Evolutionary conservation across 2,888 invertebrate species (phyloP), one percentile per base, ranked within the genome.

Genomic region (Nomada lathburiana): DNA sequence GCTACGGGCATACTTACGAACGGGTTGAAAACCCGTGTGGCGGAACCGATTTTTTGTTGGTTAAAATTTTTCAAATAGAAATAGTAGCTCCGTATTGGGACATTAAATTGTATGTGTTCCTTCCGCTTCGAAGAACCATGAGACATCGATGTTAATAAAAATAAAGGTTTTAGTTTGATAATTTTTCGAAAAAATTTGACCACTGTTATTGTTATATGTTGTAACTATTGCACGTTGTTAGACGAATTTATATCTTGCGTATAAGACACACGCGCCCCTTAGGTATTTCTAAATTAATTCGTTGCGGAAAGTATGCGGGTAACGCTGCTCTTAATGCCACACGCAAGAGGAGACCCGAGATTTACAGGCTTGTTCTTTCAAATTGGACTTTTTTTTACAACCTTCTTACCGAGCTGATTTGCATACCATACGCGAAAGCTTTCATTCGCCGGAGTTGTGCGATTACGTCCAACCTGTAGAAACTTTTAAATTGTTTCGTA

Each of bases 391-490:
- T 42, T 67, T 67, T 55, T 55, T 65, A 65, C 36, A 26, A 20
- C 63, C 9, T 42, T n/a, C 50, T 18, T 52, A 10, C 47, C 7
- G 57, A 26, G 7, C 36, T 7, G 44, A 47, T 59, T 69, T 29
- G 47, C 59, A 60, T 50, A 29, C 20, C 29, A 26, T 50, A 29
- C 16, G 29, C n/a, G 36, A 59, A 69, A 23, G 44, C 23, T 20
- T 50, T 60, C 60, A 70, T 60, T n/a, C 20, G 10, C 10, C 29
- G 9, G 11, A 29, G 20, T 59, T 70, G 29, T 50, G 50, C 26
- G 59, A 60, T 70, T n/a, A n/a, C 47, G 11, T 29, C 29, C 29
- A 65, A 29, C 52, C 52, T 52, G 36, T 53, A 53, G 52, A 65
- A 36, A 5, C 50, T 16, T 9, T 47, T 7, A 26, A 26, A 64